A percentile compares a stretch with the other conserved stretches of the same genome.
These are phyloP conservation scores for Heteromyza rotundicornis DNA, from an alignment of 2,888 invertebrate species.

Conservation along the genomic window DNA sequence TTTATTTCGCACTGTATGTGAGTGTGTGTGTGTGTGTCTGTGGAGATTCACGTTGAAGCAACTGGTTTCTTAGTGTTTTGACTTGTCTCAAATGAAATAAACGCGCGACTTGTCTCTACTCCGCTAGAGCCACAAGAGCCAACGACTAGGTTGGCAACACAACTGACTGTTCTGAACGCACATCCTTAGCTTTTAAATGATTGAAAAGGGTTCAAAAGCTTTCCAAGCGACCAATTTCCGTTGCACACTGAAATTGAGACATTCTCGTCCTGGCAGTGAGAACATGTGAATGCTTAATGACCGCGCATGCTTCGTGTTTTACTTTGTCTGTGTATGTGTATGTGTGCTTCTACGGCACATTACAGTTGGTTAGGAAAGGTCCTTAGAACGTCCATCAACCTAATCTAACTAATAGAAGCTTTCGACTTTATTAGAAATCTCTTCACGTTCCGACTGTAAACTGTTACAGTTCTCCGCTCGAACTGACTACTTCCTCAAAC, in stretches of 20 bases:
- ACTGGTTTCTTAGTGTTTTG: conserved; percentile 19
- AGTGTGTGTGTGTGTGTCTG: no score
- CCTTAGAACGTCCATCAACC: no score
- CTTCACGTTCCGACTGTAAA: no score
- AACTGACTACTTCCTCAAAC: no score
- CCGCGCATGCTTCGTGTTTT: background rate
- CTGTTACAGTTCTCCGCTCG: no score
- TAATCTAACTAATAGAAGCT: no score
- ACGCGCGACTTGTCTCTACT: background rate
- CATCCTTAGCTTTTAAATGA: conserved; percentile 62
- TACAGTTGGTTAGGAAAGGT: background rate
- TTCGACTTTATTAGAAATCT: no score
- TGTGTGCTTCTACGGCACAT: background rate
- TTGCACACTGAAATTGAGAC: background rate
- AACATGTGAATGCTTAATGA: no score
- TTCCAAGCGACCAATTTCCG: conserved; percentile 15
- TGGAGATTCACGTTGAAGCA: conserved; percentile 21
- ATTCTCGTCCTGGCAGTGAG: no score
- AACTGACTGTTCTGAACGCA: conserved; percentile 50
- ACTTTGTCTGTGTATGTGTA: background rate
- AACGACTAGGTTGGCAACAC: conserved; percentile 37
- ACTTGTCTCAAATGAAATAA: background rate
- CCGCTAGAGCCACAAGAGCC: background rate
- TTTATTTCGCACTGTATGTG: no score
- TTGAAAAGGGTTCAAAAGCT: conserved; percentile 35